Conservation (phyloP, 2,113 vertebrate genomes). For the Cyanoderma ruficeps region DNA sequence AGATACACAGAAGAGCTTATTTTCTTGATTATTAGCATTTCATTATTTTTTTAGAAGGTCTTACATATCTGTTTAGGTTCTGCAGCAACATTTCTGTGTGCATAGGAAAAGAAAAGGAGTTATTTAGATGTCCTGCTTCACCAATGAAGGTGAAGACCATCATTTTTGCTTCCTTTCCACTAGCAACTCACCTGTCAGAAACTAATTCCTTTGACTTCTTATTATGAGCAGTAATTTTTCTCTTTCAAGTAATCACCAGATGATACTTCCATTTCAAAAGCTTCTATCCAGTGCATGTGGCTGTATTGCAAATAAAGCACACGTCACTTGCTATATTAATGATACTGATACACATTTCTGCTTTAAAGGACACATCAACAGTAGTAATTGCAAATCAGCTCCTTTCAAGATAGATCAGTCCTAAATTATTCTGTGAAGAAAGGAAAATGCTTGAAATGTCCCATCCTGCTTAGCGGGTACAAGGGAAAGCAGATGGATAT, state of each 20-base stretch:
- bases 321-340: neutral
- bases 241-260: neutral
- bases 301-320: neutral
- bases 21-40: neutral
- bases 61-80: neutral
- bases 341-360: neutral
- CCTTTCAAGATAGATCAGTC: neutral
- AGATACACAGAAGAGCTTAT: neutral
- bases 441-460: neutral
- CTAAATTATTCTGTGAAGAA: neutral
- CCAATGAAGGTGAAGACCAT: neutral
- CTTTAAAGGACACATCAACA: neutral
- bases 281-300: neutral
- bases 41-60: neutral
- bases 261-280: neutral
- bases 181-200: neutral
- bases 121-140: neutral
- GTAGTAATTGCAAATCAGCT: neutral
- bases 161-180: neutral
- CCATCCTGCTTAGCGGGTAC: fast-evolving
- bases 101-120: neutral
- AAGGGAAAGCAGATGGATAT: neutral
- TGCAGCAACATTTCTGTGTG: neutral
- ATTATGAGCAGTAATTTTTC: neutral
- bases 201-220: neutral